Evolutionary conservation across 2,888 invertebrate genomes (phyloP).

Genomic region (Nudaria mundana): DNA sequence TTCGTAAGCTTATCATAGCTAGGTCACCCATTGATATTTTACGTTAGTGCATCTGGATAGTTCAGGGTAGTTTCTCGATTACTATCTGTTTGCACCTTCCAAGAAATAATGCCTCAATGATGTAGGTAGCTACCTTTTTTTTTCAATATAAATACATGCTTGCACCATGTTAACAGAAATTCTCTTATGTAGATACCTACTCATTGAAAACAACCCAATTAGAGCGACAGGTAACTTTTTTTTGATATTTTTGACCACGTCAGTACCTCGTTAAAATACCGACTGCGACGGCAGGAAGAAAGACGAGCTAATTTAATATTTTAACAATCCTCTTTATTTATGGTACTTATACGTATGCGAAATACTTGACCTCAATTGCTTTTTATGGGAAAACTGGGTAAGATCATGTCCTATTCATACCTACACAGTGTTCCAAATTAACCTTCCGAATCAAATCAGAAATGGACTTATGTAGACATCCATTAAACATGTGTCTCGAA

Average conservation of each 20-base stretch:
- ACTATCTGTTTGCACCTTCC: too few relatives aligned
- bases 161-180: too few relatives aligned
- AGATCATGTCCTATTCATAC: constrained; percentile 21
- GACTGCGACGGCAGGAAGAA: constrained; percentile 49
- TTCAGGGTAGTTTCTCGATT: too few relatives aligned
- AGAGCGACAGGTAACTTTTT: constrained; percentile 54
- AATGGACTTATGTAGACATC: constrained; percentile 3
- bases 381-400: constrained; percentile 41
- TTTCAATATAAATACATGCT: too few relatives aligned
- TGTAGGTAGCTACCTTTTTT: neutral
- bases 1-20: too few relatives aligned
- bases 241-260: constrained; percentile 41
- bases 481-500: too few relatives aligned
- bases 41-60: too few relatives aligned
- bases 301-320: constrained; percentile 63
- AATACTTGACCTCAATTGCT: constrained; percentile 61
- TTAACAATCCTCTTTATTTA: constrained; percentile 60
- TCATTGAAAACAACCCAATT: constrained; percentile 47
- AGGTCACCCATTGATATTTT: too few relatives aligned
- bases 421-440: constrained; percentile 22
- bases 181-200: too few relatives aligned
- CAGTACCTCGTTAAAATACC: constrained; percentile 72
- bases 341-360: too few relatives aligned
- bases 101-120: too few relatives aligned
- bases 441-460: constrained; percentile 17